A percentile compares a stretch with the other conserved stretches of the same genome.
Evolutionary conservation across 2,797 vertebrate species (phyloP).

Genomic region (Scolopax bukidnonensis): DNA sequence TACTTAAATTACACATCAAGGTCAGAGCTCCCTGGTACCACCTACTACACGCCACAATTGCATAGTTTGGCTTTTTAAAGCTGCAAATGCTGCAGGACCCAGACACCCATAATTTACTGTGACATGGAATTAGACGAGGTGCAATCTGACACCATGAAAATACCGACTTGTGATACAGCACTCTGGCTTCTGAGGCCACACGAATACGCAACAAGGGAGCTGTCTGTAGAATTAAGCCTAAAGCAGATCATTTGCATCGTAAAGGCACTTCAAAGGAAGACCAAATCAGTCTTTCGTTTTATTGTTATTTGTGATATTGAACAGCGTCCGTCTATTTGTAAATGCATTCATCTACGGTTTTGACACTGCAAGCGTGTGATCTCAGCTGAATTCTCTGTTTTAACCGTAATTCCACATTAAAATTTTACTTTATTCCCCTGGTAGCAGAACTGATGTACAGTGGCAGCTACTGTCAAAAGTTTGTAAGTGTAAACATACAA

Average conservation of each 20-base stretch:
- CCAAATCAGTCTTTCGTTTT: background rate
- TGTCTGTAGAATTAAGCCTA: background rate
- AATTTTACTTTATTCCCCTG: background rate
- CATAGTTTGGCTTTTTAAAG: background rate
- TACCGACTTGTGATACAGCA: background rate
- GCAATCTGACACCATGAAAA: background rate
- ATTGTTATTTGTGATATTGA: background rate
- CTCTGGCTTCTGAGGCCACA: background rate
- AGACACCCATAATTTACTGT: background rate
- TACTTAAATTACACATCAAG: background rate
- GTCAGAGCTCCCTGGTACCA: background rate
- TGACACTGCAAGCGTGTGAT: background rate
- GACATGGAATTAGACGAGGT: constrained; percentile 5
- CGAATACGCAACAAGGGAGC: background rate
- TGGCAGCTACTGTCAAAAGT: background rate
- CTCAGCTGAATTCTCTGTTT: background rate
- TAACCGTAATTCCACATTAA: background rate
- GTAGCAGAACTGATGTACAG: background rate
- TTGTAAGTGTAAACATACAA: background rate
- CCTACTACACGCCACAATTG: background rate
- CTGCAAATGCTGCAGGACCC: background rate
- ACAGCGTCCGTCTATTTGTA: background rate
- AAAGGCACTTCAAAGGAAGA: constrained; percentile 19
- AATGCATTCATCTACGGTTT: background rate
- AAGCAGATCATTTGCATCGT: constrained; percentile 4